phyloP scores from a whole-genome alignment of 2,888 invertebrate genomes.

The Parnassius apollo region DNA sequence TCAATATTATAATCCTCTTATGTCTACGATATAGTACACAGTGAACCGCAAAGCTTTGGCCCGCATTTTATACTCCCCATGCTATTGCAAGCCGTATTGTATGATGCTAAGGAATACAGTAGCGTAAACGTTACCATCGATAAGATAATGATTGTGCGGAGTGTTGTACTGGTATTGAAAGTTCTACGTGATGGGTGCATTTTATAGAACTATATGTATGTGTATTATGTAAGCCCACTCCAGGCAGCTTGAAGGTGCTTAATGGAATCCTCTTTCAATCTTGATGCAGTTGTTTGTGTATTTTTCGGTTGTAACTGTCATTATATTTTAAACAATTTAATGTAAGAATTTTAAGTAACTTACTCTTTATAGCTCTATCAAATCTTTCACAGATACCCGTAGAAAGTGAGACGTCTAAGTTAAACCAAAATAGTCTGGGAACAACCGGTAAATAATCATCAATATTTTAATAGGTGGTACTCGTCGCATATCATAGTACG shows the following conservation, averaged over 20 bases:
- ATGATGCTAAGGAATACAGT: background rate
- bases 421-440: too few species aligned
- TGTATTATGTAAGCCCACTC: slow-evolving; percentile 35
- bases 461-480: too few species aligned
- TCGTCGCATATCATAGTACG: too few species aligned
- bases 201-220: slow-evolving; percentile 23
- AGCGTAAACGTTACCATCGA: background rate
- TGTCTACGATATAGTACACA: slow-evolving; percentile 40
- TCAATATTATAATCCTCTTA: slow-evolving; percentile 53
- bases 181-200: slow-evolving; percentile 27
- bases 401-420: too few species aligned
- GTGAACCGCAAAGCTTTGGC: slow-evolving; percentile 15
- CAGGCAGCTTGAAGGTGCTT: slow-evolving; percentile 36
- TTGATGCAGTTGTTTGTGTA: slow-evolving; percentile 33
- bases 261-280: slow-evolving; percentile 33
- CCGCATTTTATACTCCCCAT: background rate
- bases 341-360: too few species aligned
- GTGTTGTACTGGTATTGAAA: slow-evolving; percentile 23
- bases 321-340: too few species aligned
- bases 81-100: background rate
- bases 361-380: too few species aligned
- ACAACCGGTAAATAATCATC: too few species aligned
- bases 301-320: slow-evolving; percentile 6
- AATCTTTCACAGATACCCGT: too few species aligned
- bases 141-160: slow-evolving; percentile 1